Evolutionary conservation across 2,888 invertebrate species (phyloP).

Genomic region (Cremastobaeus sp.): DNA sequence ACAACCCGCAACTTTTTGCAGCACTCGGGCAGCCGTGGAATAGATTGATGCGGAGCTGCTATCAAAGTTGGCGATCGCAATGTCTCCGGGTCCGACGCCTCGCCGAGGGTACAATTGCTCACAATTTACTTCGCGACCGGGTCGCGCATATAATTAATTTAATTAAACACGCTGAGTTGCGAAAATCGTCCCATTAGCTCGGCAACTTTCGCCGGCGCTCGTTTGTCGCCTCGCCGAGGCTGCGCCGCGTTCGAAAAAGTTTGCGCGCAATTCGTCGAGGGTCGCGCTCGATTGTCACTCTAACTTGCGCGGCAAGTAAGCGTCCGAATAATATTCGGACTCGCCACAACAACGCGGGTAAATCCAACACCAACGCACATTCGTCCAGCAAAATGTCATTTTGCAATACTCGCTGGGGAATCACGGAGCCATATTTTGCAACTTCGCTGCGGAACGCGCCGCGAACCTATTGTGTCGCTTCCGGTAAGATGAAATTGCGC

Average conservation of each 20-base stretch:
- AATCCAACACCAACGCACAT: too few species aligned
- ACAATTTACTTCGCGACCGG: constrained; percentile 76
- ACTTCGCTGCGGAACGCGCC: too few species aligned
- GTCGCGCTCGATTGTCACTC: constrained; percentile 48
- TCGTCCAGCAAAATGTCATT: too few species aligned
- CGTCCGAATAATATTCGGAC: constrained; percentile 39
- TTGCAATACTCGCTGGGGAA: too few species aligned
- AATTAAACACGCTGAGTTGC: constrained; percentile 76
- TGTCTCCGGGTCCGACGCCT: constrained; percentile 64
- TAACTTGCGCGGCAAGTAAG: constrained; percentile 45
- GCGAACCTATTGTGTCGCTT: too few species aligned
- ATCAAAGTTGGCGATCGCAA: constrained; percentile 77
- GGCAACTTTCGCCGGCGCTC: constrained; percentile 70
- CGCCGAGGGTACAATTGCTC: constrained; percentile 67
- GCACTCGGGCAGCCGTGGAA: constrained; percentile 65
- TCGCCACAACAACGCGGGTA: too few species aligned
- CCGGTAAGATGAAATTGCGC: constrained; percentile 18
- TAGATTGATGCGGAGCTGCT: constrained; percentile 75
- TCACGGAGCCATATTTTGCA: too few species aligned
- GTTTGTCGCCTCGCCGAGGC: constrained; percentile 2
- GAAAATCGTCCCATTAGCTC: constrained; percentile 74
- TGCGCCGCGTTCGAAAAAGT: constrained; percentile 54
- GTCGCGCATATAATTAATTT: constrained; percentile 78
- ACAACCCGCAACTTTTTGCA: constrained; percentile 76
- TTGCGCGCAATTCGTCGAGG: constrained; percentile 49